Evolutionary conservation across 1,140 invertebrate genomes (phyloP), one percentile per base, ranked within the genome.

Genomic region (Drosophila bipectinata): DNA sequence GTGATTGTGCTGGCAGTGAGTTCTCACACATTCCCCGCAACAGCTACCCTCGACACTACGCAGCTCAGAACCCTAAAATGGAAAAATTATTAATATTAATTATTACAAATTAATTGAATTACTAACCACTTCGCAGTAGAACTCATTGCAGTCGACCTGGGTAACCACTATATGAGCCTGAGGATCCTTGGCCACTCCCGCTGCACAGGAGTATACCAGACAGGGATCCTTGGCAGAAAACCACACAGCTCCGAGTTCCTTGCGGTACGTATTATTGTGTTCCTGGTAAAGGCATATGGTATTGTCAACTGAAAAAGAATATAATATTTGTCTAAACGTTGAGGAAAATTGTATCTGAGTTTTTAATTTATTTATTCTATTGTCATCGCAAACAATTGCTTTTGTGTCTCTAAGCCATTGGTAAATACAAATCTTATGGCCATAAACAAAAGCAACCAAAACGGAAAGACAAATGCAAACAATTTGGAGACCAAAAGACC

Each of bases 71-170:
- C 84, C 91, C 91, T 92, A 26, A 1, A 47, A 59, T 9, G 4
- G 4, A 4, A 37, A 3, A 37, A n/a, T 37, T 28, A 12, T 2
- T 0, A 1, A 0, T 15, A 39, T 7, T n/a, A 1, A n/a, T 12
- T 0, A 47, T 37, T n/a, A 6, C 5, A 15, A 28, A 41, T n/a
- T 9, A 21, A 39, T 24, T 8, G 3, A 10, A 14, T 10, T 34
- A 79, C 90, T 45, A 26, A 91, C 90, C 83, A 91, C 83, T 64
- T 90, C 87, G n/a, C 90, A 91, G 55, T 91, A 91, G 47, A 91
- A 89, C 47, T 91, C 83, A 53, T 79, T 81, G 60, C 90, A 91
- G 18, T 91, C 88, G 5, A 91, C 90, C 8, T 72, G 89, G 0
- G 72, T 91, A 12, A 72, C 85, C 6, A 83, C 69, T 10, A 90